Evolutionary conservation across 2,113 vertebrate genomes (phyloP), one percentile per base, ranked within the genome.

Genomic region (Cephalopterus ornatus): DNA sequence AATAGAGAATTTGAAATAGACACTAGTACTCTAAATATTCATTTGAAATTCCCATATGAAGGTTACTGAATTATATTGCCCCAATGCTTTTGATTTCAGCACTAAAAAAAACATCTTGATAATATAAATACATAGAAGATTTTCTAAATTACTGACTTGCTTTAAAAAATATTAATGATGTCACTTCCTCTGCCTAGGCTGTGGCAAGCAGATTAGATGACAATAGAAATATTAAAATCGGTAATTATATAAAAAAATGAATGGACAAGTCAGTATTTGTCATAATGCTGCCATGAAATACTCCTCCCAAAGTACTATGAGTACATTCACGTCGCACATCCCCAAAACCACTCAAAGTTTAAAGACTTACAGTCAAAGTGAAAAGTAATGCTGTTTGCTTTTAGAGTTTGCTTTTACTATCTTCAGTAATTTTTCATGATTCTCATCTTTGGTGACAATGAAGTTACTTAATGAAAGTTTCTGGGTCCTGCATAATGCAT

Each of bases 391-490:
- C 70, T 95, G 59, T 92, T 89, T 39, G 46, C 68, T 89, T 95
- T 89, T 92, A 94, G 46, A 93, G 62, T 92, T 53, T 49, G 27
- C 86, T 93, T 85, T 95, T 83, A 84, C 37, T 47, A 41, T 49
- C 58, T 55, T 50, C 39, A 8, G 53, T 26, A 47, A 50, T 91
- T 94, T 96, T 96, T 95, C 88, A 95, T 88, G 91, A 95, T 93
- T 94, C 70, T 92, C 39, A 83, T 87, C 96, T 97, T 95, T 97
- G 93, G 96, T 96, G 91, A 98, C 41, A 71, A 68, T 90, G 55
- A 93, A 74, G 47, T 95, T 78, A 65, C 8, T 76, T 20, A 62
- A 66, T 86, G 37, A 94, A 93, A 73, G 74, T 94, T 96, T 44
- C 65, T 1, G 39, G 74, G 65, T 92, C 55, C n/a, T 88, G 70